Evolutionary conservation across 2,113 vertebrate species (phyloP).

Genomic region (Puffinus mauretanicus): DNA sequence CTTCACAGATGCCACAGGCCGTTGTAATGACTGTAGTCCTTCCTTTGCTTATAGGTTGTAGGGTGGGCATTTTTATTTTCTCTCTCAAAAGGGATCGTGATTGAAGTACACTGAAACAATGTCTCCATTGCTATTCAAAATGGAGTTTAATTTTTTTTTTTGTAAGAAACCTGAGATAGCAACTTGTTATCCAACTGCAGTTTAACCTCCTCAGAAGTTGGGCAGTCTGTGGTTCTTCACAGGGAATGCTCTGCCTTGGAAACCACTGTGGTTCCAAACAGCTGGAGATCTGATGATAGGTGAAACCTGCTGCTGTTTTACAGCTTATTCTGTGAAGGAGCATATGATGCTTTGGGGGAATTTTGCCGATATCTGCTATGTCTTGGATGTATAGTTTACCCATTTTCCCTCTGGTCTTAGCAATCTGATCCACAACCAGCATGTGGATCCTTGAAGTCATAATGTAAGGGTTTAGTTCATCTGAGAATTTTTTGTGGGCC

Average conservation of each 20-base stretch:
- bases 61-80: neutral
- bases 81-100: neutral
- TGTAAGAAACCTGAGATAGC: neutral
- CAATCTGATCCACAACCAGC: neutral
- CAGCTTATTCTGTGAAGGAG: neutral
- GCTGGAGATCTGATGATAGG: neutral
- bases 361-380: neutral
- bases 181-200: neutral
- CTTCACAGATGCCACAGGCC: neutral
- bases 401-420: neutral
- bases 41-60: neutral
- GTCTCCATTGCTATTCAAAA: neutral
- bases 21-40: neutral
- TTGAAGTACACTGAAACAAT: neutral
- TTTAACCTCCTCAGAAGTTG: neutral
- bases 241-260: neutral
- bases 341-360: neutral
- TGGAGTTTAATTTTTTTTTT: neutral
- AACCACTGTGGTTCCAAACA: neutral
- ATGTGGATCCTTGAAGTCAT: neutral
- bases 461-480: neutral
- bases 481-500: neutral
- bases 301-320: neutral
- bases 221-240: neutral
- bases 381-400: neutral